Evolutionary conservation across 2,888 invertebrate species (phyloP).

Genomic region (Drosophila demipolita): DNA sequence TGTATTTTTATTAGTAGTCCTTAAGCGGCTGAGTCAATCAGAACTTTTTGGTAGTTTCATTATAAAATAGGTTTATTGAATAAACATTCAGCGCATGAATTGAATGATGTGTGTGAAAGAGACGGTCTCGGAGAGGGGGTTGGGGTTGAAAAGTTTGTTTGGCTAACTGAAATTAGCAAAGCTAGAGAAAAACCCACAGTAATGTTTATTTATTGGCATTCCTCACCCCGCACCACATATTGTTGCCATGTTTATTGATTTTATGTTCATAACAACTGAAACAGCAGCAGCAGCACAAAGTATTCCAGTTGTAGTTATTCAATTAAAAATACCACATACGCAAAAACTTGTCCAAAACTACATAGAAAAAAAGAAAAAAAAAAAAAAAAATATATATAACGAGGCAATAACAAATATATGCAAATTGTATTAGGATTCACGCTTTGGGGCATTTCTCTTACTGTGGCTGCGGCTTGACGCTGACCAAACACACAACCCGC

Average conservation of each 20-base stretch:
- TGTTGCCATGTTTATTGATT: conserved; percentile 30
- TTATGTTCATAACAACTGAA: conserved; percentile 15
- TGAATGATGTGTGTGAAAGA: neutral
- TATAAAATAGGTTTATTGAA: conserved; percentile 63
- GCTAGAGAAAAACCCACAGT: conserved; percentile 24
- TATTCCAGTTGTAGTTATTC: conserved; percentile 69
- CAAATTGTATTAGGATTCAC: conserved; percentile 63
- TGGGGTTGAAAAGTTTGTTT: conserved; percentile 24
- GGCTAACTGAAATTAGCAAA: conserved; percentile 49
- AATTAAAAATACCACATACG: conserved; percentile 65
- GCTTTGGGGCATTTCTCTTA: conserved; percentile 29
- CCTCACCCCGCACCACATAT: neutral
- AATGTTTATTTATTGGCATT: conserved; percentile 45
- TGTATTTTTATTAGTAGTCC: conserved; percentile 40
- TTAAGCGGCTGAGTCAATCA: conserved; percentile 68
- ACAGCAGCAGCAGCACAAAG: conserved; percentile 20
- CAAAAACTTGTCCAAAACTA: conserved; percentile 37
- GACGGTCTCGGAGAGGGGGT: neutral
- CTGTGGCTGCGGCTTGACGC: conserved; percentile 43
- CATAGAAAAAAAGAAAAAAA: neutral
- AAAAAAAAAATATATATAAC: conserved; percentile 7
- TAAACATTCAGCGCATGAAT: conserved; percentile 31
- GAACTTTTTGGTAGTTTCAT: conserved; percentile 66
- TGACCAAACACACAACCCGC: conserved; percentile 46
- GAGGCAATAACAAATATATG: conserved; percentile 55